phyloP scores from a whole-genome alignment of 2,113 vertebrate species.

The Notechis scutatus region DNA sequence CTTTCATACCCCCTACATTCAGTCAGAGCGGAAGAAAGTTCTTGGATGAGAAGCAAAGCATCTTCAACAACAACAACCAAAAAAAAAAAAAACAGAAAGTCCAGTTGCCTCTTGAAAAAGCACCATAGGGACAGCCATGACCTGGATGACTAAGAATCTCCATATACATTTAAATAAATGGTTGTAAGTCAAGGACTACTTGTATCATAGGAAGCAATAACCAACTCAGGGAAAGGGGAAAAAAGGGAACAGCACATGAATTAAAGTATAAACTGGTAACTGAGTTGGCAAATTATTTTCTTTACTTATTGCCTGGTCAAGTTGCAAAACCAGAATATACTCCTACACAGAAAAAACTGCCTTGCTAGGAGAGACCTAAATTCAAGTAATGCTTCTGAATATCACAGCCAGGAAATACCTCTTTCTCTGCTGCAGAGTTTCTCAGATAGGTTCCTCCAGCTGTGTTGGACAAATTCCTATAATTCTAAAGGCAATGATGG shows the following conservation, averaged over 20 bases:
- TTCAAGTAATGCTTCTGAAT: neutral
- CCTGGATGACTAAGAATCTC: too few species aligned
- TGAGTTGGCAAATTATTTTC: neutral
- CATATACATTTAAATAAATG: too few species aligned
- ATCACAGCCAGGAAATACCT: neutral
- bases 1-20: too few species aligned
- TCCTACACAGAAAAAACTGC: neutral
- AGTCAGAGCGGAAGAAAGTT: too few species aligned
- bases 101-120: too few species aligned
- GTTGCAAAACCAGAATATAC: neutral
- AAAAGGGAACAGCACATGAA: neutral
- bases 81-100: neutral
- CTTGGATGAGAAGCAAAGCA: too few species aligned
- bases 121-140: too few species aligned
- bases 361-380: neutral
- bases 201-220: neutral
- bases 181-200: neutral
- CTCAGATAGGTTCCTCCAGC: neutral
- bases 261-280: neutral
- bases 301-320: neutral
- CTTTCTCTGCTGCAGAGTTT: neutral
- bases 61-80: too few species aligned
- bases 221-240: neutral
- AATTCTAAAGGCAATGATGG: neutral
- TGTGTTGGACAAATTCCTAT: neutral